Conservation (phyloP, 1,140 invertebrate species). For the Pachypsylla venusta region DNA sequence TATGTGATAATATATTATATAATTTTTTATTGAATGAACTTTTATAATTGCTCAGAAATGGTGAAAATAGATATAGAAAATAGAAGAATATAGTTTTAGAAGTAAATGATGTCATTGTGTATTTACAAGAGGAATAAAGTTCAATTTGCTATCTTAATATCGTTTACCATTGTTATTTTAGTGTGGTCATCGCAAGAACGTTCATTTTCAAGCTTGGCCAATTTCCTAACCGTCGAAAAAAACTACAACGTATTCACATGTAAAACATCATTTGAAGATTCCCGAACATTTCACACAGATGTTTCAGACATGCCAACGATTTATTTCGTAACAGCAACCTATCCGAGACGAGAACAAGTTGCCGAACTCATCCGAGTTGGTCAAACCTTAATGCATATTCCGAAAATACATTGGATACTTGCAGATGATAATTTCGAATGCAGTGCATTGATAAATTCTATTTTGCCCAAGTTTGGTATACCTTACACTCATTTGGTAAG, state of each 20-base stretch:
- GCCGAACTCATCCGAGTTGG: conserved; percentile 77
- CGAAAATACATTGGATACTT: conserved; percentile 77
- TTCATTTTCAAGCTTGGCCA: neutral
- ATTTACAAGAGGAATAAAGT: no score
- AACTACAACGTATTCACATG: neutral
- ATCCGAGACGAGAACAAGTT: conserved; percentile 72
- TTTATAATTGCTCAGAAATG: no score
- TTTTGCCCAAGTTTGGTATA: conserved; percentile 10
- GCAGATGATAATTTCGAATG: conserved; percentile 52
- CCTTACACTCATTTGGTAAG: no score
- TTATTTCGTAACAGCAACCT: conserved; percentile 79
- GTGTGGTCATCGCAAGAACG: no score
- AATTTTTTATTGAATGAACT: no score
- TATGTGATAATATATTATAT: no score
- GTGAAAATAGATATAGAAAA: no score
- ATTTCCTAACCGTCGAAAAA: neutral
- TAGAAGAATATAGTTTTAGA: no score
- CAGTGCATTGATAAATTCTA: neutral
- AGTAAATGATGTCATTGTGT: no score
- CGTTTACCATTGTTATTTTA: no score
- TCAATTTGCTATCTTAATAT: no score
- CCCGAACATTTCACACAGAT: neutral
- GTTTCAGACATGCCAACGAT: conserved; percentile 25
- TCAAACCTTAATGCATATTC: conserved; percentile 77
- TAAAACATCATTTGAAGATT: neutral